A percentile compares a stretch with the other conserved stretches of the same genome.
Evolutionary conservation across 2,113 vertebrate species (phyloP).

Genomic region (Rousettus leschenaultii): DNA sequence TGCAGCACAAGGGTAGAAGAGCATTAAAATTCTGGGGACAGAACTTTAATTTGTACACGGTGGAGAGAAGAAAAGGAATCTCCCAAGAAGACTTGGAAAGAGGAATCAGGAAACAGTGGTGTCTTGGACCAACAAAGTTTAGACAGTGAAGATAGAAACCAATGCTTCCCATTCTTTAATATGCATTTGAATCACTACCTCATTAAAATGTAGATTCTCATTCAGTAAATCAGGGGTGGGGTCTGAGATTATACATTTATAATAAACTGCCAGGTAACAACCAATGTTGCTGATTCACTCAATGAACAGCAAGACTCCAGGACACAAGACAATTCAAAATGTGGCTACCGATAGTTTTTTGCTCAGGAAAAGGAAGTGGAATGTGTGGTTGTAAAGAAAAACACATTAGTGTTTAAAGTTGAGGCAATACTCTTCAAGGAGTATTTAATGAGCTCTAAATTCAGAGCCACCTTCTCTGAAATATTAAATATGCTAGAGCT

Average conservation of each 20-base stretch:
- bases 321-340: neutral
- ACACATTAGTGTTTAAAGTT: neutral
- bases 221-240: neutral
- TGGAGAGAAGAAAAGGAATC: neutral
- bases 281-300: neutral
- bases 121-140: neutral
- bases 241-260: neutral
- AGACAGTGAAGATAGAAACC: neutral
- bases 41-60: neutral
- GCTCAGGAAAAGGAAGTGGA: neutral
- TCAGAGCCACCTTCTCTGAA: neutral
- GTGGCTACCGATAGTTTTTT: neutral
- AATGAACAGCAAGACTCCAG: neutral
- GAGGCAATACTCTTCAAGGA: neutral
- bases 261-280: neutral
- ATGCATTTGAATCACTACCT: neutral
- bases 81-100: neutral
- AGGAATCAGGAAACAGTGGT: neutral
- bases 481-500: neutral
- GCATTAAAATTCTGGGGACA: neutral
- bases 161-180: neutral
- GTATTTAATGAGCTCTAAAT: neutral
- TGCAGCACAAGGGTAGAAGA: neutral
- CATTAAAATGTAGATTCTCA: neutral
- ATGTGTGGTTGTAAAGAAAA: neutral